Evolutionary conservation across 2,888 invertebrate genomes (phyloP).

Genomic region (Athalia circularis): DNA sequence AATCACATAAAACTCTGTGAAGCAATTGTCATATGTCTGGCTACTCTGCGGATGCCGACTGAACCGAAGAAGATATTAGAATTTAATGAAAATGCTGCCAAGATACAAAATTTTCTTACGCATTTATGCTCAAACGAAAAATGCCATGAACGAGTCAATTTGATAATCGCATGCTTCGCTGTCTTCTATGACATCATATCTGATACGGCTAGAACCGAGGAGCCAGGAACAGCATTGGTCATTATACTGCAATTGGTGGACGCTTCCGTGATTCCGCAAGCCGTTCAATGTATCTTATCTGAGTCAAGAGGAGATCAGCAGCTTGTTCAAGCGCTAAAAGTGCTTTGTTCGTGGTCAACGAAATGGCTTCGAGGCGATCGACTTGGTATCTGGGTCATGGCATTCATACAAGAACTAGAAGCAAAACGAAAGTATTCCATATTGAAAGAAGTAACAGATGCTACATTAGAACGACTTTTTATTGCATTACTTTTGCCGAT

Average conservation of each 20-base stretch:
- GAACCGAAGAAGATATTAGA: constrained; percentile 52
- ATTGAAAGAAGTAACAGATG: constrained; percentile 79
- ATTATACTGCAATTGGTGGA: constrained; percentile 78
- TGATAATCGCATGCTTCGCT: constrained; percentile 77
- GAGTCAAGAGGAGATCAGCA: constrained; percentile 74
- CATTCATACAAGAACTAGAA: constrained; percentile 81
- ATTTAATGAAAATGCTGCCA: constrained; percentile 55
- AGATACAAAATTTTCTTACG: constrained; percentile 58
- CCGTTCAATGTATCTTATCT: constrained; percentile 75
- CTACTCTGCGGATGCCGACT: constrained; percentile 57
- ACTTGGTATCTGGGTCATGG: constrained; percentile 81
- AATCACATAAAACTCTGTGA: constrained; percentile 61
- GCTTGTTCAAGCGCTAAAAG: constrained; percentile 79
- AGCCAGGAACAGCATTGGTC: constrained; percentile 78
- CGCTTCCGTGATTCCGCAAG: constrained; percentile 67
- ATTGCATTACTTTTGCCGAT: constrained; percentile 77
- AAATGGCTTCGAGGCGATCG: constrained; percentile 80
- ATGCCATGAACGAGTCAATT: constrained; percentile 68
- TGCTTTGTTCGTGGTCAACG: constrained; percentile 82
- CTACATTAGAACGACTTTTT: constrained; percentile 79
- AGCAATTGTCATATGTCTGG: constrained; percentile 60
- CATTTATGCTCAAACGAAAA: constrained; percentile 53
- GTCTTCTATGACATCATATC: constrained; percentile 79
- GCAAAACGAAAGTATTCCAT: constrained; percentile 75
- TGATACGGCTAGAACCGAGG: constrained; percentile 75